Percentiles rank a stretch among this genome's conserved stretches.
These are phyloP conservation scores for Archips xylosteana DNA, from an alignment of 2,888 invertebrate species.

Conservation along the genomic window DNA sequence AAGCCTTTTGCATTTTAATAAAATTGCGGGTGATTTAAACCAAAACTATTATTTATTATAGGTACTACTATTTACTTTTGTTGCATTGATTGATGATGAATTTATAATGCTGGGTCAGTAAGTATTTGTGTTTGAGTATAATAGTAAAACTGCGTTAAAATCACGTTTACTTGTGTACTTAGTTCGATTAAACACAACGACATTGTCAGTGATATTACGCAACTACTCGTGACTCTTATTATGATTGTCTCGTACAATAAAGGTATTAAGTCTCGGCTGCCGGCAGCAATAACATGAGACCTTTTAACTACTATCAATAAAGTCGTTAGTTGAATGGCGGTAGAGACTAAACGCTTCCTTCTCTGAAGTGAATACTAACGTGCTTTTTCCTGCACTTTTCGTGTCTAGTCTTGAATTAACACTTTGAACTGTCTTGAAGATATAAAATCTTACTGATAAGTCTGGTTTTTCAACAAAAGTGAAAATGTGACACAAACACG, in stretches of 20 bases:
- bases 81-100: background rate
- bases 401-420: slow-evolving; percentile 61
- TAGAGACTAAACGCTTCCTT: slow-evolving; percentile 53
- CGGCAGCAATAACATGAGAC: slow-evolving; percentile 54
- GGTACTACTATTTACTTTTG: background rate
- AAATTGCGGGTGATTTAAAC: background rate
- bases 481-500: background rate
- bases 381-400: slow-evolving; percentile 69
- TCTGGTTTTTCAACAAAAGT: background rate
- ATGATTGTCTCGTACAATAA: slow-evolving; percentile 63
- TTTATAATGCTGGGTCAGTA: background rate
- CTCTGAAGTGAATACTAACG: slow-evolving; percentile 65
- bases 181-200: slow-evolving; percentile 64
- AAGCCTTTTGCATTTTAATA: background rate
- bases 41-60: background rate
- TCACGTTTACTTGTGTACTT: slow-evolving; percentile 56
- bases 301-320: slow-evolving; percentile 52
- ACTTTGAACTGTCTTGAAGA: slow-evolving; percentile 56
- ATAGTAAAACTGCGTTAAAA: slow-evolving; percentile 44
- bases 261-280: slow-evolving; percentile 62
- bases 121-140: slow-evolving; percentile 13
- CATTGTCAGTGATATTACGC: slow-evolving; percentile 74
- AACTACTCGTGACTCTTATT: slow-evolving; percentile 83
- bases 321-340: slow-evolving; percentile 51
- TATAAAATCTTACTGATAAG: slow-evolving; percentile 18